phyloP scores from a whole-genome alignment of 1,140 invertebrate genomes.

The Cepaea nemoralis region DNA sequence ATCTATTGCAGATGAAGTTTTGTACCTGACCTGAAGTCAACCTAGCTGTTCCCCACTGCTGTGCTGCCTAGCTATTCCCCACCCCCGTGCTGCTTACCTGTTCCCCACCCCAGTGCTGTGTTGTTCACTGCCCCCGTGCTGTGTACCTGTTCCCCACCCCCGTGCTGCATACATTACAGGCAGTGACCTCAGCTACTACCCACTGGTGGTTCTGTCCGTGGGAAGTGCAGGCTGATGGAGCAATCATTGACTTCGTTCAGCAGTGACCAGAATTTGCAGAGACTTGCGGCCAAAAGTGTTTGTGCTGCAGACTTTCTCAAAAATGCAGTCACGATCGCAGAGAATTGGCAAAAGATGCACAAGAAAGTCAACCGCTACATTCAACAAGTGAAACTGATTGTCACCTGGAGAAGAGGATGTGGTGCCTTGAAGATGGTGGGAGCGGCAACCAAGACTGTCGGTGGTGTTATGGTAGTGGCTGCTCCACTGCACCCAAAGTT shows the following conservation, averaged over 20 bases:
- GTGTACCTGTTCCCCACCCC: too few relatives aligned
- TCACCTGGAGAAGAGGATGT: constrained; percentile 33
- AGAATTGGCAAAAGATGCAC: not conserved
- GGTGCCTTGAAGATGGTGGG: constrained; percentile 25
- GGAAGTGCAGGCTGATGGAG: too few relatives aligned
- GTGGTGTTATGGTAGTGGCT: constrained; percentile 13
- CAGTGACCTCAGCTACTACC: too few relatives aligned
- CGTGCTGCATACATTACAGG: too few relatives aligned
- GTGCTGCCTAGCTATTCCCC: too few relatives aligned
- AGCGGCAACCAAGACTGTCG: constrained; percentile 18
- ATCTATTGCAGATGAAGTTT: too few relatives aligned
- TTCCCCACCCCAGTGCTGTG: too few relatives aligned
- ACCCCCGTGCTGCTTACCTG: too few relatives aligned
- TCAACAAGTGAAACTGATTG: constrained; percentile 11
- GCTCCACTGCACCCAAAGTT: constrained; percentile 21
- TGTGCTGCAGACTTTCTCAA: constrained; percentile 24
- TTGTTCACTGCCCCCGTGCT: too few relatives aligned
- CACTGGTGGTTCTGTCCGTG: too few relatives aligned
- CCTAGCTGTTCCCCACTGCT: too few relatives aligned
- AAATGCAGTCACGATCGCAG: not conserved
- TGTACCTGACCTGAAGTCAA: too few relatives aligned
- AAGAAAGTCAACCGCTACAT: constrained; percentile 14
- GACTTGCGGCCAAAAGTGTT: constrained; percentile 6
- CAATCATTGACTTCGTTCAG: not conserved
- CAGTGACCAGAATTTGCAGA: not conserved